A percentile compares a stretch with the other conserved stretches of the same genome.
phyloP scores from a whole-genome alignment of 2,113 vertebrate species.

The Plotosus lineatus region DNA sequence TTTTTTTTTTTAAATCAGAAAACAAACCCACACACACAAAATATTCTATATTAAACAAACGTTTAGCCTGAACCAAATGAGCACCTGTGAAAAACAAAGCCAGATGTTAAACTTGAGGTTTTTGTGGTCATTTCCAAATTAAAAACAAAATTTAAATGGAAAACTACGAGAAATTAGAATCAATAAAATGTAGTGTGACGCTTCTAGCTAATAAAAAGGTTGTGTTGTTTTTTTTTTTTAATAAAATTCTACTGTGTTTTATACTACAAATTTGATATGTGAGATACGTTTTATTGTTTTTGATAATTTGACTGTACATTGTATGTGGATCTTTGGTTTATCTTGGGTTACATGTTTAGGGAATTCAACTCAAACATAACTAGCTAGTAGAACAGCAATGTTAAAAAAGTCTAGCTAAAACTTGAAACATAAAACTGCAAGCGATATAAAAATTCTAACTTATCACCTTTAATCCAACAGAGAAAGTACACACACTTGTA shows the following conservation, averaged over 20 bases:
- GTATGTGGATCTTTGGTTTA: too few relatives aligned
- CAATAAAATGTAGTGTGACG: background rate
- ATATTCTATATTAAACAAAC: constrained; percentile 57
- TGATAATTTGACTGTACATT: too few relatives aligned
- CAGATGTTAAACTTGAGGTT: constrained; percentile 62
- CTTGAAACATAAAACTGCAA: too few relatives aligned
- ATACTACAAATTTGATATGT: too few relatives aligned
- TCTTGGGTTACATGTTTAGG: background rate
- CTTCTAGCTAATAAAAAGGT: background rate
- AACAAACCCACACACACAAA: constrained; percentile 53
- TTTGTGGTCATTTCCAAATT: constrained; percentile 23
- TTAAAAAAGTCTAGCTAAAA: background rate
- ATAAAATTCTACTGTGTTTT: too few relatives aligned
- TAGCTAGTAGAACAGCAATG: background rate
- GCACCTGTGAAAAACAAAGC: constrained; percentile 72
- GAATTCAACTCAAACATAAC: background rate
- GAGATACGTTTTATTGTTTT: too few relatives aligned
- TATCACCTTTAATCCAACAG: background rate
- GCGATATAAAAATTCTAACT: too few relatives aligned
- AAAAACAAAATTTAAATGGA: constrained; percentile 21
- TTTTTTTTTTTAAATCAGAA: constrained; percentile 60
- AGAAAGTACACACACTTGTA: background rate
- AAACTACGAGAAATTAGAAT: background rate
- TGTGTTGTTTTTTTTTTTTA: background rate
- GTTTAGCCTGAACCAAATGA: constrained; percentile 71